phyloP scores from a whole-genome alignment of 2,113 vertebrate species.

The Oncorhynchus mykiss region DNA sequence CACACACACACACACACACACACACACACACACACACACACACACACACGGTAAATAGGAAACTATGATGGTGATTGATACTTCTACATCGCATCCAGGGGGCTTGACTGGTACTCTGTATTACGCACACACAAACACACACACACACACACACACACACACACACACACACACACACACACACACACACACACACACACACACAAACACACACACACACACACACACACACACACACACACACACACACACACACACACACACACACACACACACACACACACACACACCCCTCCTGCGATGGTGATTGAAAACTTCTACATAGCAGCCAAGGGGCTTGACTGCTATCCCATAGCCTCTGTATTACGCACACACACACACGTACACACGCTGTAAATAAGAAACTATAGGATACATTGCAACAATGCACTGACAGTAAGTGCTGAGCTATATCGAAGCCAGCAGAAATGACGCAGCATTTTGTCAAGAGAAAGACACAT shows the following conservation, averaged over 20 bases:
- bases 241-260: background rate
- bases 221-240: background rate
- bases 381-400: too few relatives aligned
- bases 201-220: background rate
- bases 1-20: too few relatives aligned
- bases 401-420: slow-evolving; percentile 9
- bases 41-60: too few relatives aligned
- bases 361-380: slow-evolving; percentile 2
- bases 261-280: too few relatives aligned
- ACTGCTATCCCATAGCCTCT: slow-evolving; percentile 34
- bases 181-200: background rate
- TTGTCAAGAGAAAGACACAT: slow-evolving; percentile 12
- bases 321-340: background rate
- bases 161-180: too few relatives aligned
- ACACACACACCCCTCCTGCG: background rate
- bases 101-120: slow-evolving; percentile 22
- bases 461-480: slow-evolving; percentile 56
- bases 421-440: slow-evolving; percentile 15
- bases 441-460: slow-evolving; percentile 24
- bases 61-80: slow-evolving; percentile 1
- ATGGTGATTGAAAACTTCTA: background rate
- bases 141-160: background rate
- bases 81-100: background rate
- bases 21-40: too few relatives aligned
- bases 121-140: slow-evolving; percentile 1